phyloP scores from a whole-genome alignment of 2,888 invertebrate species.

The Phengaris arion region DNA sequence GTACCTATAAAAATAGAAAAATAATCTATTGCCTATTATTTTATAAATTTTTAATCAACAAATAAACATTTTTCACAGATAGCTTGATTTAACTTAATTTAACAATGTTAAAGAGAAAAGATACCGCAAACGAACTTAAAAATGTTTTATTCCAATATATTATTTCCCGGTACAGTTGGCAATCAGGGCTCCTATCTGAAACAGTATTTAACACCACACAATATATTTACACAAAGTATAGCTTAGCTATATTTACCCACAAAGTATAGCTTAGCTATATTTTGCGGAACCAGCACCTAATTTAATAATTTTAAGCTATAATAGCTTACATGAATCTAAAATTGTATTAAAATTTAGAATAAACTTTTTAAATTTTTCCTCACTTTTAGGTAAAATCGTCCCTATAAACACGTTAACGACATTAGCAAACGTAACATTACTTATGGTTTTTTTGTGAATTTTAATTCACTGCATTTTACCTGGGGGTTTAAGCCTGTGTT shows the following conservation, averaged over 20 bases:
- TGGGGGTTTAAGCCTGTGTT: too few relatives aligned
- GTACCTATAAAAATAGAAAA: too few relatives aligned
- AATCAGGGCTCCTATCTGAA: constrained; percentile 38
- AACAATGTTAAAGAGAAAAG: neutral
- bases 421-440: too few relatives aligned
- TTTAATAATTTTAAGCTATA: too few relatives aligned
- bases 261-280: constrained; percentile 21
- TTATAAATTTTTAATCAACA: neutral
- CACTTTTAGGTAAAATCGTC: too few relatives aligned
- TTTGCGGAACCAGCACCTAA: neutral
- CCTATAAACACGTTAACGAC: too few relatives aligned
- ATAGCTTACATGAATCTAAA: neutral
- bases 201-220: constrained; percentile 30
- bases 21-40: neutral
- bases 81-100: constrained; percentile 2
- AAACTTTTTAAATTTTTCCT: too few relatives aligned
- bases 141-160: constrained; percentile 39
- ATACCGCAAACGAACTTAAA: constrained; percentile 36
- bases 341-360: too few relatives aligned
- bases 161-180: constrained; percentile 38
- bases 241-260: constrained; percentile 29
- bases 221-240: constrained; percentile 26
- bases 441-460: too few relatives aligned
- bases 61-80: neutral
- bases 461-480: too few relatives aligned